phyloP scores from a whole-genome alignment of 2,888 invertebrate genomes.

The Aleiodes testaceus region DNA sequence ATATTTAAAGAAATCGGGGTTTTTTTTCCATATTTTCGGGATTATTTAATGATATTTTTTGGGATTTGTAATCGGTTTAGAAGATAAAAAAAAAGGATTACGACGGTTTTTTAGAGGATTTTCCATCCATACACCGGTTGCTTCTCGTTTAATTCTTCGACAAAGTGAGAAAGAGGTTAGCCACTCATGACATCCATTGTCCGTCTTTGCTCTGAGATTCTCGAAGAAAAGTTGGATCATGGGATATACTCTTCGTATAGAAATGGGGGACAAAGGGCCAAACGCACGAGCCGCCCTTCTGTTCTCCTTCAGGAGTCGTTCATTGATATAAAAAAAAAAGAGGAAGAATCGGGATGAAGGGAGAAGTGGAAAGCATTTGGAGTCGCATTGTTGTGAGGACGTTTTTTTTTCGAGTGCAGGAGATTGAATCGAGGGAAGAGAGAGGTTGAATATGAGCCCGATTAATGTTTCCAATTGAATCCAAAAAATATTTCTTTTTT shows the following conservation, averaged over 20 bases:
- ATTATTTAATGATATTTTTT: not conserved
- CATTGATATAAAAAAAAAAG: slow-evolving; percentile 44
- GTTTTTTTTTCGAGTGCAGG: slow-evolving; percentile 39
- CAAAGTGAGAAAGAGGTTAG: slow-evolving; percentile 22
- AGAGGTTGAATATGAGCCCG: slow-evolving; percentile 39
- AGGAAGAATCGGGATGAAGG: not conserved
- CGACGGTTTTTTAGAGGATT: slow-evolving; percentile 1
- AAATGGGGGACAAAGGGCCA: slow-evolving; percentile 10
- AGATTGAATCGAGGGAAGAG: slow-evolving; percentile 10
- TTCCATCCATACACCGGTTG: not conserved
- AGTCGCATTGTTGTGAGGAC: slow-evolving; percentile 45
- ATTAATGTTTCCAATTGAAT: slow-evolving; percentile 41
- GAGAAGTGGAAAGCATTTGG: slow-evolving; percentile 48
- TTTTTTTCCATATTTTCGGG: not conserved
- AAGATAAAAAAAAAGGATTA: too few relatives aligned
- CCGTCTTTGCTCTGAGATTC: slow-evolving; percentile 1
- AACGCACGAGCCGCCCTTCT: slow-evolving; percentile 14
- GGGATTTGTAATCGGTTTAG: not conserved
- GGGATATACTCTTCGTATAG: slow-evolving; percentile 26
- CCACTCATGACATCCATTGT: slow-evolving; percentile 24
- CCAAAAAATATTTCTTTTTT: slow-evolving; percentile 12
- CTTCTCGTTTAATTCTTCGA: slow-evolving; percentile 11
- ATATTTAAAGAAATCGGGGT: not conserved
- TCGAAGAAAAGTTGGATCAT: slow-evolving; percentile 41
- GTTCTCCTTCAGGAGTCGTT: slow-evolving; percentile 30